phyloP scores from a whole-genome alignment of 2,888 invertebrate species.

The Synanthedon myopaeformis region DNA sequence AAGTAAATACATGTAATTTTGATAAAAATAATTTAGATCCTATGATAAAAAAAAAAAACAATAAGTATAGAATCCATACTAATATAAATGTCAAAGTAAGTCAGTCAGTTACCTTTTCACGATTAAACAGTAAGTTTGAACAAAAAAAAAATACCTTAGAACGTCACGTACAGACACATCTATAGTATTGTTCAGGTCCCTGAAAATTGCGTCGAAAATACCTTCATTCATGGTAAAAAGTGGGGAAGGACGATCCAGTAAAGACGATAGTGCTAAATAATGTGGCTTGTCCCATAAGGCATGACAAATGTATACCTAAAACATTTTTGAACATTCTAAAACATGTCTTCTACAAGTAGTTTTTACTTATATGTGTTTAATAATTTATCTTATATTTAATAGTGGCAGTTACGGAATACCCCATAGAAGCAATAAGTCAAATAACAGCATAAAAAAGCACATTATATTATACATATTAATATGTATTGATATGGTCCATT shows the following conservation, averaged over 20 bases:
- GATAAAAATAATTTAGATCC: neutral
- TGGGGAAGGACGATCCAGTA: constrained; percentile 76
- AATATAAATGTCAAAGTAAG: no score
- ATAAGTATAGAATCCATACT: no score
- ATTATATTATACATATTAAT: no score
- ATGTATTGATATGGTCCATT: no score
- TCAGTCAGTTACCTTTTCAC: no score
- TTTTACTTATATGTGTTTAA: neutral
- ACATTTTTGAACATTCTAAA: constrained; percentile 1
- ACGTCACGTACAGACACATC: constrained; percentile 65
- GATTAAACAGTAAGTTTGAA: no score
- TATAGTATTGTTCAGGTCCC: constrained; percentile 65
- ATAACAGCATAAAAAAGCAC: no score
- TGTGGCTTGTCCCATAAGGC: constrained; percentile 77
- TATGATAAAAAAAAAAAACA: no score
- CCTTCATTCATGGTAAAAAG: constrained; percentile 63
- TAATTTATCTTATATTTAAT: no score
- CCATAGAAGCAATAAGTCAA: no score
- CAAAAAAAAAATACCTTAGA: constrained; percentile 39
- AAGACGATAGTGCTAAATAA: constrained; percentile 72
- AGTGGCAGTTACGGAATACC: no score
- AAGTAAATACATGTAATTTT: neutral
- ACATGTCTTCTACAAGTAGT: neutral
- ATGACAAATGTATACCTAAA: constrained; percentile 75
- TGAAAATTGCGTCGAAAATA: constrained; percentile 65